Base-by-base conservation (phyloP, 2,113 vertebrate species). In the Mixornis gularis region DNA sequence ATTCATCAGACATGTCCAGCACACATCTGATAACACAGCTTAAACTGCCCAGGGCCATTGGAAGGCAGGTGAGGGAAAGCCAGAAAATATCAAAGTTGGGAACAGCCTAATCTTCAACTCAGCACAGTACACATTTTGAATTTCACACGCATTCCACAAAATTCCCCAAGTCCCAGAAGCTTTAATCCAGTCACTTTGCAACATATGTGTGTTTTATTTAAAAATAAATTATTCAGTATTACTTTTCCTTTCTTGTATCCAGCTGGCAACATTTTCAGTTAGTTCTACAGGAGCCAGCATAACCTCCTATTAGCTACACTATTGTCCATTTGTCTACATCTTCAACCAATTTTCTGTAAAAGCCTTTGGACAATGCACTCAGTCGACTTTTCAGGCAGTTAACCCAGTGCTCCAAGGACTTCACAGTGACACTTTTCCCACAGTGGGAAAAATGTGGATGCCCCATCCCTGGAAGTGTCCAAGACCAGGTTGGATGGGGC, bases 141-240 rank as follows among this genome's bases (percentile, higher is more conserved):
- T 96, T 96, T 96, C 96, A 95, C 94, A 95, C 1, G 20, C 95
- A 95, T 96, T 96, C 96, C 92, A 89, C 81, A 55, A 48, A 92
- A 95, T 56, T 93, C 95, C 94, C 87, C 52, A 44, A 66, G 89
- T 83, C 92, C 79, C 93, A 38, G 77, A 93, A 93, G 94, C 91
- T 94, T 96, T 96, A 93, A 94, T 93, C 84, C 94, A 90, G 78
- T 85, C 94, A 85, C 91, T 96, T 93, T 77, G 89, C 94, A 83
- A 93, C 78, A 82, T 93, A 60, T 83, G 87, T 92, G 89, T 77
- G 64, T 93, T 93, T 93, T 92, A 87, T 89, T 96, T 89, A 89
- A 93, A 94, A 94, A 96, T 87, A 96, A 95, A 93, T 95, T 93
- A 87, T 85, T 92, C 87, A 34, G 59, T 87, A 93, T 95, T 96